Conservation (phyloP, 2,888 invertebrate species). For the Scaptomyza caliginosa region DNA sequence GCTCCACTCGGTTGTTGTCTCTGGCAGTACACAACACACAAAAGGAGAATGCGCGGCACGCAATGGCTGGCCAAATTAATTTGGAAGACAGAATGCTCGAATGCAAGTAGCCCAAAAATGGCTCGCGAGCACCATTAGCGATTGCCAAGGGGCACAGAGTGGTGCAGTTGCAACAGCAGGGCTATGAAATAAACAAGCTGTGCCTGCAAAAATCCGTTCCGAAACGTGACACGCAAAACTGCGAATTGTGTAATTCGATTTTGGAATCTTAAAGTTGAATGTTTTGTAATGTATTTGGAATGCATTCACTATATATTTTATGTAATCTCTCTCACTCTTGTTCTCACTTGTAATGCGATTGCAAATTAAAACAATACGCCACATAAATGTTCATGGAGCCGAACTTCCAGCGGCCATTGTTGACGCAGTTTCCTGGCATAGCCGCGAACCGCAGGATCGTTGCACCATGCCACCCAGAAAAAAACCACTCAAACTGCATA, state of each 20-base stretch:
- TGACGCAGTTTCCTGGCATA: slow-evolving; percentile 59
- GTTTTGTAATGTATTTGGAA: slow-evolving; percentile 15
- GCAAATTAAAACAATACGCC: slow-evolving; percentile 79
- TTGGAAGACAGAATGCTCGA: slow-evolving; percentile 76
- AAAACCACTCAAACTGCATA: not conserved
- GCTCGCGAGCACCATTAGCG: slow-evolving; percentile 70
- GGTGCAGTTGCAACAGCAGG: slow-evolving; percentile 5
- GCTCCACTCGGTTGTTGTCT: not conserved
- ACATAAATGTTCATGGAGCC: slow-evolving; percentile 73
- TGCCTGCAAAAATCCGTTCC: slow-evolving; percentile 49
- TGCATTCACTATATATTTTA: slow-evolving; percentile 22
- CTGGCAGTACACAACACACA: slow-evolving; percentile 18
- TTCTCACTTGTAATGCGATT: slow-evolving; percentile 35
- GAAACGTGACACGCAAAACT: slow-evolving; percentile 64
- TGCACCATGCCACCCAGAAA: slow-evolving; percentile 39
- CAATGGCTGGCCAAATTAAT: slow-evolving; percentile 73
- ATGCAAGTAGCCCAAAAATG: slow-evolving; percentile 64
- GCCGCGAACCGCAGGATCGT: slow-evolving; percentile 45
- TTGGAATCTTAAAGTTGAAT: slow-evolving; percentile 34
- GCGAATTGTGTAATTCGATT: slow-evolving; percentile 43
- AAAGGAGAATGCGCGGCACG: slow-evolving; percentile 38
- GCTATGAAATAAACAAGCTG: slow-evolving; percentile 66
- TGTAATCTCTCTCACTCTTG: slow-evolving; percentile 11
- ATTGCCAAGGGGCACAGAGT: slow-evolving; percentile 7
- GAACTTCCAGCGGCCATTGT: slow-evolving; percentile 73